Evolutionary conservation across 2,888 invertebrate species (phyloP).

Genomic region (Polyommatus iphigenia): DNA sequence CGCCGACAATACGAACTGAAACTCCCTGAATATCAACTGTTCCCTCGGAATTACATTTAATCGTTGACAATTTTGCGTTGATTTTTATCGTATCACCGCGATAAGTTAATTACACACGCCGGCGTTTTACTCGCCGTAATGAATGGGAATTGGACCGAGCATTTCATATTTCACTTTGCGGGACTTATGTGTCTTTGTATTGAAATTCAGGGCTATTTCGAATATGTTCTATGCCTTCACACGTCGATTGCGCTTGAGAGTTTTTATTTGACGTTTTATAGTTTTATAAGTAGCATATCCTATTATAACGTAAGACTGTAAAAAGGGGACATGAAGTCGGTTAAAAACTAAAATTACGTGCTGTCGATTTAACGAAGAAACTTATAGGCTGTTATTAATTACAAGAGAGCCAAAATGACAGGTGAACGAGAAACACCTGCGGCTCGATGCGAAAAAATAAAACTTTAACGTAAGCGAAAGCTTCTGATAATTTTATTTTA

Average conservation of each 20-base stretch:
- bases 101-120: conserved; percentile 58
- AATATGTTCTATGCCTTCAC: too few species aligned
- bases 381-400: conserved; percentile 10
- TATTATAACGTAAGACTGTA: too few species aligned
- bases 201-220: not conserved
- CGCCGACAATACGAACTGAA: conserved; percentile 69
- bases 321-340: too few species aligned
- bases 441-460: not conserved
- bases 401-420: not conserved
- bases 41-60: conserved; percentile 63
- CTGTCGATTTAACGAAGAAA: not conserved
- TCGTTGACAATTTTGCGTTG: conserved; percentile 50
- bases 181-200: not conserved
- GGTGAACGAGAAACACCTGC: conserved; percentile 1
- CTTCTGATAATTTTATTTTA: not conserved
- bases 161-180: conserved; percentile 27
- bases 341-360: not conserved
- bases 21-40: conserved; percentile 69
- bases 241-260: not conserved
- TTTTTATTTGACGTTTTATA: not conserved
- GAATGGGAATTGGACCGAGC: conserved; percentile 25
- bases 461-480: not conserved
- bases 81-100: conserved; percentile 49
- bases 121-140: conserved; percentile 47
- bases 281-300: too few species aligned